Percentiles rank a stretch among this genome's conserved stretches.
Evolutionary conservation across 2,797 vertebrate species (phyloP).

Genomic region (Pempheris klunzingeri): DNA sequence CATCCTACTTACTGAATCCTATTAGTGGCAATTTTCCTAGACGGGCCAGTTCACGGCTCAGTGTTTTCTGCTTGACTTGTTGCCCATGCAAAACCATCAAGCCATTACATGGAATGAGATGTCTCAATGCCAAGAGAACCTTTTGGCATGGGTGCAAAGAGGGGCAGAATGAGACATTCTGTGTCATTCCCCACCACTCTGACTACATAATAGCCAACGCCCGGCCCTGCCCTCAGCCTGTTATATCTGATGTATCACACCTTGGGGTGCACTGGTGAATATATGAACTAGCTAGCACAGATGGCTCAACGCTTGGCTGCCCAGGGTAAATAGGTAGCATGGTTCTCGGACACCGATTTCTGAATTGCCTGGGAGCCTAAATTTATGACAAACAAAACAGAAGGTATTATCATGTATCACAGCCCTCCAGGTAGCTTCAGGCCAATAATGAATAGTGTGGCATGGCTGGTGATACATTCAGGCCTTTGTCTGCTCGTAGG

Average conservation of each 20-base stretch:
- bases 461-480: slow-evolving; percentile 60
- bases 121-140: slow-evolving; percentile 35
- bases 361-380: slow-evolving; percentile 51
- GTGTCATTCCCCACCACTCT: slow-evolving; percentile 54
- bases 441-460: slow-evolving; percentile 70
- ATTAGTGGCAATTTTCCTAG: slow-evolving; percentile 49
- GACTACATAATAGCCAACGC: slow-evolving; percentile 54
- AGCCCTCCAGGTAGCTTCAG: slow-evolving; percentile 69
- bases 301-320: slow-evolving; percentile 67
- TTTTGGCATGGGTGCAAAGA: slow-evolving; percentile 40
- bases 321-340: slow-evolving; percentile 72
- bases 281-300: slow-evolving; percentile 66
- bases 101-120: slow-evolving; percentile 50
- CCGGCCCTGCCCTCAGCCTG: slow-evolving; percentile 47
- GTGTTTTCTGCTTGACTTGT: slow-evolving; percentile 59
- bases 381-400: slow-evolving; percentile 81
- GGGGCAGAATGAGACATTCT: slow-evolving; percentile 55
- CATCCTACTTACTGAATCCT: slow-evolving; percentile 31
- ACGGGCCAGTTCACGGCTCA: slow-evolving; percentile 32
- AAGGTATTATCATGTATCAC: slow-evolving; percentile 77
- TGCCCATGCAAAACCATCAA: slow-evolving; percentile 59
- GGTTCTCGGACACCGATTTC: slow-evolving; percentile 52
- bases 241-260: slow-evolving; percentile 67
- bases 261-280: slow-evolving; percentile 56
- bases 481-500: slow-evolving; percentile 47